Percentiles rank a stretch among this genome's conserved stretches.
phyloP scores from a whole-genome alignment of 2,888 invertebrate genomes.

The Leistus spinibarbis region DNA sequence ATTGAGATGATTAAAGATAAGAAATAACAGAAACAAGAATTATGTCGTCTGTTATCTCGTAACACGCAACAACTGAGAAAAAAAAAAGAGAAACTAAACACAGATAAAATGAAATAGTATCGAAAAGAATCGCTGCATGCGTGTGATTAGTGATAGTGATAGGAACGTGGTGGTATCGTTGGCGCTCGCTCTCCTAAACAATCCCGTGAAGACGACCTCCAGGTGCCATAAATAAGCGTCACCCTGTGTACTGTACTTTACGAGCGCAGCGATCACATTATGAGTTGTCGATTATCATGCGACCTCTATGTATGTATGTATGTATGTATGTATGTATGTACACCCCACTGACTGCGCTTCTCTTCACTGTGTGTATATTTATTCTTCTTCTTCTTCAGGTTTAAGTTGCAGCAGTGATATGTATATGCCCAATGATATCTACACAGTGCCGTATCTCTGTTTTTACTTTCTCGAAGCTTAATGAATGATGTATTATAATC shows the following conservation, averaged over 20 bases:
- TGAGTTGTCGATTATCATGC: slow-evolving; percentile 40
- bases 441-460: background rate
- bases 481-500: too few species aligned
- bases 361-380: background rate
- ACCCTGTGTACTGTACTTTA: slow-evolving; percentile 31
- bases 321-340: background rate
- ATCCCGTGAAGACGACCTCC: background rate
- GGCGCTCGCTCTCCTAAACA: slow-evolving; percentile 4
- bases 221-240: slow-evolving; percentile 26
- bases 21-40: too few species aligned
- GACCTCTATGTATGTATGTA: slow-evolving; percentile 16
- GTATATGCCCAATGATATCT: background rate
- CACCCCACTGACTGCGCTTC: background rate
- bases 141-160: background rate
- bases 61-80: background rate
- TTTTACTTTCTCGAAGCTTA: background rate
- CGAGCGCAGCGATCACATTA: slow-evolving; percentile 34
- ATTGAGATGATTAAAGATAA: background rate
- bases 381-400: background rate
- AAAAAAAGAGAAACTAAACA: background rate
- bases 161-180: background rate
- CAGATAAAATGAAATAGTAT: background rate
- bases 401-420: background rate
- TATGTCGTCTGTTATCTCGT: background rate
- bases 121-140: background rate